These are phyloP conservation scores for Amorpha juglandis DNA, from an alignment of 2,888 invertebrate species.

Conservation along the genomic window DNA sequence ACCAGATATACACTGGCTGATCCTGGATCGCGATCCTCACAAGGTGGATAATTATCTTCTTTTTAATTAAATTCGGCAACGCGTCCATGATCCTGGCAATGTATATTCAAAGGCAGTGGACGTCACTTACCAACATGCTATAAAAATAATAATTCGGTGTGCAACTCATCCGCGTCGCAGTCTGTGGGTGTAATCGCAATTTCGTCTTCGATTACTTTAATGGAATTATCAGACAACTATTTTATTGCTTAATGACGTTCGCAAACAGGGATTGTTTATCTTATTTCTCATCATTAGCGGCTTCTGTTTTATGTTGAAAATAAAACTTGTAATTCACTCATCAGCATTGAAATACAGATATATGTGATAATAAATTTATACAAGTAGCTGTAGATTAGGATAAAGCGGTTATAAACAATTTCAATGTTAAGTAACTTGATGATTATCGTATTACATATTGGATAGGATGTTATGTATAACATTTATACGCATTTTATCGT, in stretches of 20 bases:
- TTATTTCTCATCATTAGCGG: constrained; percentile 39
- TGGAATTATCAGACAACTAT: constrained; percentile 48
- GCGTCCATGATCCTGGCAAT: no score
- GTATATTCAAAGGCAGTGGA: no score
- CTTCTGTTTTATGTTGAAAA: constrained; percentile 41
- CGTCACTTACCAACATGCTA: not conserved
- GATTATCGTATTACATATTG: not conserved
- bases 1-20: no score
- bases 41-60: no score
- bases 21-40: no score
- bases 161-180: constrained; percentile 26
- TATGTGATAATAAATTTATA: constrained; percentile 37
- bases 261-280: constrained; percentile 33
- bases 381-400: constrained; percentile 33
- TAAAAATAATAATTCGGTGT: constrained; percentile 35
- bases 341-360: constrained; percentile 30
- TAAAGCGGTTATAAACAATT: constrained; percentile 28
- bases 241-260: constrained; percentile 48
- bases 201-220: constrained; percentile 52
- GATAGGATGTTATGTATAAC: not conserved
- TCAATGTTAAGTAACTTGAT: not conserved
- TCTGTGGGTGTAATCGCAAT: constrained; percentile 40
- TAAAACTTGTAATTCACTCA: constrained; percentile 34
- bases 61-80: no score
- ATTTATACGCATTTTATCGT: not conserved